These are phyloP conservation scores for Poecilia picta DNA, from an alignment of 2,797 vertebrate genomes.

Conservation along the genomic window DNA sequence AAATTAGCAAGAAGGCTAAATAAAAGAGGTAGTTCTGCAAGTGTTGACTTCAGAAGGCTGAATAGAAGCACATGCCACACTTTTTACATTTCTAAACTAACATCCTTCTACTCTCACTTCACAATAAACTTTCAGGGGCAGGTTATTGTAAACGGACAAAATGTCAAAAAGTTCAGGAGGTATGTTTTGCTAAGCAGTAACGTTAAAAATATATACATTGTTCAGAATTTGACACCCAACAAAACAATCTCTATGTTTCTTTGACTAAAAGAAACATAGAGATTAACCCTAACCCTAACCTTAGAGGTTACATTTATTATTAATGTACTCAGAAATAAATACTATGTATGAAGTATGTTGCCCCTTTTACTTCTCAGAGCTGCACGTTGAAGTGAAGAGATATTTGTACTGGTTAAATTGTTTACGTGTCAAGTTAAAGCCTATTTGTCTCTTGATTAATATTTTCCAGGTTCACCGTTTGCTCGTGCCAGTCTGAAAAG, in stretches of 20 bases:
- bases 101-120: background rate
- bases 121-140: background rate
- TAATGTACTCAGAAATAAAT: background rate
- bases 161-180: background rate
- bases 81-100: background rate
- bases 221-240: background rate
- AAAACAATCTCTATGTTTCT: background rate
- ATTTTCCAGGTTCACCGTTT: constrained; percentile 88
- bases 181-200: background rate
- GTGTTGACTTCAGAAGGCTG: background rate
- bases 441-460: background rate
- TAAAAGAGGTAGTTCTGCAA: background rate
- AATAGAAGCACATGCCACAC: background rate
- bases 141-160: background rate
- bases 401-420: background rate
- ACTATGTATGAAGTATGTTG: background rate
- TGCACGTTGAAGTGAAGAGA: background rate
- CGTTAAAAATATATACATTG: background rate
- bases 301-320: background rate
- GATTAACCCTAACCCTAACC: no score
- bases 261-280: no score
- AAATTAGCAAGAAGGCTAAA: background rate
- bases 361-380: background rate
- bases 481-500: constrained; percentile 95
- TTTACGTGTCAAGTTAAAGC: background rate